These are phyloP conservation scores for Galago senegalensis DNA, from an alignment of 2,797 vertebrate genomes.

Conservation along the genomic window DNA sequence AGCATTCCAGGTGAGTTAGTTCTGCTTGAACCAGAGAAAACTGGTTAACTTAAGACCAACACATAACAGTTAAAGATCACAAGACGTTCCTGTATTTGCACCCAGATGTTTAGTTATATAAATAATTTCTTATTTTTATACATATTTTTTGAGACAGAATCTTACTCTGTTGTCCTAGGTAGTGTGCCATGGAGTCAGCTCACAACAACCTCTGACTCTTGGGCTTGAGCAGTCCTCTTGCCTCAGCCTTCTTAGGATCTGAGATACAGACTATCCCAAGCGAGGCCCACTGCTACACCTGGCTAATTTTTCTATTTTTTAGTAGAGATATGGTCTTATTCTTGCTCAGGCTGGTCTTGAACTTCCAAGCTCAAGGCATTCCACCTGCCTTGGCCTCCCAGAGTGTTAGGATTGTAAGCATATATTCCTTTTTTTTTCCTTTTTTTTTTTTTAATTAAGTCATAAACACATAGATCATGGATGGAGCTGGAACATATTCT, in stretches of 20 bases:
- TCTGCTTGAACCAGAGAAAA: background rate
- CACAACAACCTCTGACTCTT: background rate
- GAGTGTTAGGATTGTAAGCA: background rate
- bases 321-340: no score
- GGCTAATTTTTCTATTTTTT: no score
- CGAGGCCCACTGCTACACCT: no score
- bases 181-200: background rate
- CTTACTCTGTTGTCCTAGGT: background rate
- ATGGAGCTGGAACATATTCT: no score
- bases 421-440: no score
- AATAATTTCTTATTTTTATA: constrained; percentile 48
- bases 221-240: background rate
- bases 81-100: background rate
- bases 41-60: background rate
- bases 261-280: no score
- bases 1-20: background rate
- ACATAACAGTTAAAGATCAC: background rate
- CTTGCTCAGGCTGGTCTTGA: no score
- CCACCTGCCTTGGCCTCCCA: background rate
- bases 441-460: no score
- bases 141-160: background rate
- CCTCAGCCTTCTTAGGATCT: no score
- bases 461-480: no score
- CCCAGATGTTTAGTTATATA: constrained; percentile 44
- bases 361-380: no score